Evolutionary conservation across 64 coral and sea anemone species (phyloP).

Genomic region (Dendronephthya gigantea): DNA sequence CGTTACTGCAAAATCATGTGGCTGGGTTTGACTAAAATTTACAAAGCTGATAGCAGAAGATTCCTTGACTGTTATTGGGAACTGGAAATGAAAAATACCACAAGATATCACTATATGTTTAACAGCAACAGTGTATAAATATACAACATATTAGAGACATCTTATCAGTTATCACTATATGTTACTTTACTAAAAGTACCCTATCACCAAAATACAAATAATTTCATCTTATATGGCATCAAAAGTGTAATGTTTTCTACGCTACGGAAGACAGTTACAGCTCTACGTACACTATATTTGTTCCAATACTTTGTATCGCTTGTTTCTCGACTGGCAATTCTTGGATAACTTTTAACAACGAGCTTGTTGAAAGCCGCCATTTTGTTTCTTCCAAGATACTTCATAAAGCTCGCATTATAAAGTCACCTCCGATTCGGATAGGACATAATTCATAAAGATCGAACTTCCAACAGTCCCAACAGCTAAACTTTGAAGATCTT

Average conservation of each 20-base stretch:
- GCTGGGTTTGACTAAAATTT: constrained; percentile 58
- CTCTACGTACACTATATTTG: constrained; percentile 62
- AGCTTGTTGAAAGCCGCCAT: constrained; percentile 78
- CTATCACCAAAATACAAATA: background rate
- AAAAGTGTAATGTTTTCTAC: background rate
- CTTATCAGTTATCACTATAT: too few relatives aligned
- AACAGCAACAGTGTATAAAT: too few relatives aligned
- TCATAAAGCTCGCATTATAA: background rate
- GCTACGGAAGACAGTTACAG: background rate
- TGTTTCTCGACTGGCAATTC: constrained; percentile 55
- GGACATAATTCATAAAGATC: too few relatives aligned
- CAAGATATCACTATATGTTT: background rate
- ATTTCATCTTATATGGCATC: background rate
- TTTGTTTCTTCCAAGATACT: constrained; percentile 5
- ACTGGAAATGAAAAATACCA: constrained; percentile 29
- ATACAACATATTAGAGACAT: too few relatives aligned
- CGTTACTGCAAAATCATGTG: constrained; percentile 73
- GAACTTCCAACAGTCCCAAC: too few relatives aligned
- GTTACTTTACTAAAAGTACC: background rate
- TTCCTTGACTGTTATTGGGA: constrained; percentile 72
- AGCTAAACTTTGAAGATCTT: too few relatives aligned
- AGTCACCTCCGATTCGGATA: too few relatives aligned
- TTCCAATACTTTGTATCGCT: constrained; percentile 87
- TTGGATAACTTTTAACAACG: constrained; percentile 63
- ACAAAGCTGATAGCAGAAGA: constrained; percentile 61